Conservation (phyloP, 2,888 invertebrate genomes). For the Limnephilus auricula region DNA sequence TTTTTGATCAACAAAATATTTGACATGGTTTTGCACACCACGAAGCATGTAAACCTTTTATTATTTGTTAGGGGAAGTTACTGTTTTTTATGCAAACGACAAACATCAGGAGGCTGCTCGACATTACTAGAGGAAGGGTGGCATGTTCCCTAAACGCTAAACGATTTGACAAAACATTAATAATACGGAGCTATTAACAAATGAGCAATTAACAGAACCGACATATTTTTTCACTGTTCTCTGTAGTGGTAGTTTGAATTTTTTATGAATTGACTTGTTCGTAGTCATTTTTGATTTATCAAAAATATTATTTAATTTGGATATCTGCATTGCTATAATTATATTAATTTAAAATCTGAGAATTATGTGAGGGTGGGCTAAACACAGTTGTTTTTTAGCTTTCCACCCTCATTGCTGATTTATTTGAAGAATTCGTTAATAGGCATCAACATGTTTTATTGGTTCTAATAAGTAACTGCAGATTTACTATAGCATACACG, state of each 20-base stretch:
- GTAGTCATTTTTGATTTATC: not conserved
- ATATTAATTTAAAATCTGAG: not conserved
- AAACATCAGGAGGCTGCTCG: conserved; percentile 9
- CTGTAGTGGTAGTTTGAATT: not conserved
- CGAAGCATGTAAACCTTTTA: not conserved
- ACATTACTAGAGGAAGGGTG: not conserved
- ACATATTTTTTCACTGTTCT: not conserved
- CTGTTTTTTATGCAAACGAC: conserved; percentile 12
- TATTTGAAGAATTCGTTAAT: no score
- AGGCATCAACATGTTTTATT: no score
- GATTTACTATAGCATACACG: no score
- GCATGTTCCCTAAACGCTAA: conserved; percentile 2
- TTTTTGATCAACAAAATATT: not conserved
- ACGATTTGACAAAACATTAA: conserved; percentile 7
- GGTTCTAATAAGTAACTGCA: no score
- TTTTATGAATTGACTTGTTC: not conserved
- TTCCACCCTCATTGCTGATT: no score
- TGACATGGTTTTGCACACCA: not conserved
- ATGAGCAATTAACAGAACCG: not conserved
- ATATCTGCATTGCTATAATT: not conserved
- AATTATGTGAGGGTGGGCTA: no score
- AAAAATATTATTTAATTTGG: not conserved
- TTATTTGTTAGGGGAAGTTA: conserved; percentile 25
- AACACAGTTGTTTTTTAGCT: no score
- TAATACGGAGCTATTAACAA: not conserved